phyloP scores from a whole-genome alignment of 2,888 invertebrate genomes.

The Polyommatus icarus region DNA sequence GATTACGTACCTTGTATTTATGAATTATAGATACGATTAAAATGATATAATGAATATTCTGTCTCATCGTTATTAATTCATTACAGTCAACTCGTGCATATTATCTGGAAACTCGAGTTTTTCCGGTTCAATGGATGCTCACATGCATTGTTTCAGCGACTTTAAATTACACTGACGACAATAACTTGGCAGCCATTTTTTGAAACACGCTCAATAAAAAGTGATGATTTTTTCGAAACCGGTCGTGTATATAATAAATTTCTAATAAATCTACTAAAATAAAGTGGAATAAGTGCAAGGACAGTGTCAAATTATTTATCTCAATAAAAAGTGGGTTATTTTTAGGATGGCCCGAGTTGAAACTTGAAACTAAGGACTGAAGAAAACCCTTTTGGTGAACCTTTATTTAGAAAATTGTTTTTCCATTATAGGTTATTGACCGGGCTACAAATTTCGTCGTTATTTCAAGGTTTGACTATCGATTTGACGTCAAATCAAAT shows the following conservation, averaged over 20 bases:
- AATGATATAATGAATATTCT: not conserved
- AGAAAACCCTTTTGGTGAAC: not conserved
- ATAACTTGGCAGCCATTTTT: not conserved
- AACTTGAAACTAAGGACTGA: not conserved
- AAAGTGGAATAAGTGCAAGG: no score
- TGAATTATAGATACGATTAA: not conserved
- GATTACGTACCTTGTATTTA: not conserved
- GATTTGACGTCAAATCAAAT: not conserved
- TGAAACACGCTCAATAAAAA: not conserved
- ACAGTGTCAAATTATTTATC: no score
- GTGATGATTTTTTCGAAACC: no score
- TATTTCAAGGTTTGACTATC: not conserved
- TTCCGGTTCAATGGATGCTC: not conserved
- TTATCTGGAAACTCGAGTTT: not conserved
- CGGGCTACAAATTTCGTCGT: not conserved
- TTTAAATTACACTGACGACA: not conserved
- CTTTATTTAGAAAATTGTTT: not conserved
- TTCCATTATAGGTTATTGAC: not conserved
- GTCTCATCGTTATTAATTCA: not conserved
- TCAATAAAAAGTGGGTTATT: constrained; percentile 5
- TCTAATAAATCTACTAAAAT: no score
- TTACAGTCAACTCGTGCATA: not conserved
- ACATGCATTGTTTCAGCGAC: not conserved
- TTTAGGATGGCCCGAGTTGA: not conserved
- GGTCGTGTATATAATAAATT: no score